Base-by-base conservation (phyloP, 1,140 invertebrate species). In the Drosophila repletoides region DNA sequence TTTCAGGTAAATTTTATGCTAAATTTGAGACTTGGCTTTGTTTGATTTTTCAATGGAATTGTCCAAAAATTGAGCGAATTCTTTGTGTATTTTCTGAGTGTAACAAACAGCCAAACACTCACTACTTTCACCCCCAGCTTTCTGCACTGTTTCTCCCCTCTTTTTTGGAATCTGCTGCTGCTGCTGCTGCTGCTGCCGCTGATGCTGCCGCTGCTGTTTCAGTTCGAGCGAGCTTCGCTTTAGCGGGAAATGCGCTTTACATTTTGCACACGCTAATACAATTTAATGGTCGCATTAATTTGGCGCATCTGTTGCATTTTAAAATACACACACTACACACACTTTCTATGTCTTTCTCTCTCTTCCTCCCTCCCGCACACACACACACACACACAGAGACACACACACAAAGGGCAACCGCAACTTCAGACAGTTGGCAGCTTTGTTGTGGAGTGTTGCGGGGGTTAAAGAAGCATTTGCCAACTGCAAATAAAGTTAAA, bases 261-360 rank as follows among this genome's bases (percentile, higher is more conserved):
- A 83, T 83, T 83, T 79, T 64, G 75, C 80, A 86, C 80, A 80
- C 80, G 80, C 80, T 84, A 84, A 84, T 84, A 84, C 80, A 84
- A 84, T 84, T 84, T 84, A 84, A 84, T 84, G 80, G 75, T 86
- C 75, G 80, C 80, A 84, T 84, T 84, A 86, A 84, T 84, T 84
- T 84, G 80, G 80, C 80, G 80, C 80, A 84, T 84, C 80, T 84
- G 80, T 84, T 84, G 80, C 80, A 84, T 84, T 84, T 84, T 86
- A 84, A 84, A 84, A 86, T 67, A 66, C 67, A 74, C 72, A 56
- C 63, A 60, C 41, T 22, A 45, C 26, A 31, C 9, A 6, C 43
- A 45, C 28, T 22, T 24, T 9, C 41, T 33, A 6, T 4, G 15
- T 4, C 4, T 10, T 10, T 28, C 24, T 5, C 43, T 19, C 10